phyloP scores from a whole-genome alignment of 2,888 invertebrate genomes.

The Argynnis bischoffii region DNA sequence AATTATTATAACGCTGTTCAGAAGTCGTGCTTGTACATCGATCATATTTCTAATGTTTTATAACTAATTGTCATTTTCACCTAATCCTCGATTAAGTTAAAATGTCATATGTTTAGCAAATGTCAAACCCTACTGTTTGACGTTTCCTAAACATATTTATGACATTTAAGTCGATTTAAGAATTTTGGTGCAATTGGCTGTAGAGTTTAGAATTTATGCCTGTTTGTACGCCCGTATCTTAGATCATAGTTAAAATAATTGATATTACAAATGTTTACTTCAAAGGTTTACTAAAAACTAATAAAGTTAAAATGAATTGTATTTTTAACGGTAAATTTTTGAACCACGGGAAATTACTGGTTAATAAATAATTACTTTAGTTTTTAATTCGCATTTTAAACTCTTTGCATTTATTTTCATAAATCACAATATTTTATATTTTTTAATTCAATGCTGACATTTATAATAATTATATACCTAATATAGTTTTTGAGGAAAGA shows the following conservation, averaged over 20 bases:
- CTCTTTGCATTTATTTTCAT: constrained; percentile 57
- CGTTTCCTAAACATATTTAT: too few relatives aligned
- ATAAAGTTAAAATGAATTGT: too few relatives aligned
- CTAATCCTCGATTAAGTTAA: too few relatives aligned
- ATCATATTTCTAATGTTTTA: too few relatives aligned
- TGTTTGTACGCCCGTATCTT: background rate
- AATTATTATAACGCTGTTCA: background rate
- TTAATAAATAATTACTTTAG: constrained; percentile 23
- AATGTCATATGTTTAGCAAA: too few relatives aligned
- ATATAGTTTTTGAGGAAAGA: constrained; percentile 66
- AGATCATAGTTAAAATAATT: constrained; percentile 25
- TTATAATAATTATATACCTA: constrained; percentile 4
- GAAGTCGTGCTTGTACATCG: constrained; percentile 5
- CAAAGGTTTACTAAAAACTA: too few relatives aligned
- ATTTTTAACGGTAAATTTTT: too few relatives aligned
- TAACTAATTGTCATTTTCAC: too few relatives aligned
- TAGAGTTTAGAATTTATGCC: background rate
- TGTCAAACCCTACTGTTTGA: too few relatives aligned
- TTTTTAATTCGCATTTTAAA: constrained; percentile 42
- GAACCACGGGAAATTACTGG: background rate
- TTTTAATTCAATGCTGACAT: constrained; percentile 30
- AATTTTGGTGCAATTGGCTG: too few relatives aligned
- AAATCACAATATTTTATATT: constrained; percentile 2
- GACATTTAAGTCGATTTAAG: too few relatives aligned
- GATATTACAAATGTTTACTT: background rate